phyloP scores from a whole-genome alignment of 1,140 invertebrate species.

The Apolygus lucorum region DNA sequence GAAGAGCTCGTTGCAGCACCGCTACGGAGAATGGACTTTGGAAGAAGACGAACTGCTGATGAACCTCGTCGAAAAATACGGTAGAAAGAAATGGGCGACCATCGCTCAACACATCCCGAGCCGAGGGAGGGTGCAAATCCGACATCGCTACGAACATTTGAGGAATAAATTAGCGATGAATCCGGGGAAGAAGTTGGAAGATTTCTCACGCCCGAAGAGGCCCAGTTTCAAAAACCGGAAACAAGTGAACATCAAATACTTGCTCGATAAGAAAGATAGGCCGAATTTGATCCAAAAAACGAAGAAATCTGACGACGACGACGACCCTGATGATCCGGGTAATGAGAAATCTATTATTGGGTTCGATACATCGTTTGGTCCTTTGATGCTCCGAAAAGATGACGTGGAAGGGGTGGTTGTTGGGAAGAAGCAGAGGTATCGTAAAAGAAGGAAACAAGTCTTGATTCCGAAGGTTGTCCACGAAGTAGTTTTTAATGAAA shows the following conservation, averaged over 20 bases:
- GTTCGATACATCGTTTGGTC: too few species aligned
- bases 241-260: background rate
- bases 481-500: too few species aligned
- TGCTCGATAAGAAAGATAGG: background rate
- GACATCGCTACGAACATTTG: conserved; percentile 11
- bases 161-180: background rate
- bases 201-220: background rate
- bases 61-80: conserved; percentile 9
- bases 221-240: background rate
- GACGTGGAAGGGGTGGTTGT: too few species aligned
- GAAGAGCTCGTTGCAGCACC: background rate
- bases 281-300: background rate
- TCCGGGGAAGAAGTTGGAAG: background rate
- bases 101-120: conserved; percentile 17
- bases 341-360: too few species aligned
- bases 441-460: too few species aligned
- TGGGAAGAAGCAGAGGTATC: too few species aligned
- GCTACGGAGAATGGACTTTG: conserved; percentile 16
- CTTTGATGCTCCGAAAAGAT: too few species aligned
- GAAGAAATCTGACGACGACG: background rate
- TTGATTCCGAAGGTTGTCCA: too few species aligned
- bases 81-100: conserved; percentile 12
- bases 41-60: conserved; percentile 24
- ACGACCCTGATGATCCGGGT: background rate
- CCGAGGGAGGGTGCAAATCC: conserved; percentile 17